Evolutionary conservation across 2,888 invertebrate genomes (phyloP).

Genomic region (Mythimna impura): DNA sequence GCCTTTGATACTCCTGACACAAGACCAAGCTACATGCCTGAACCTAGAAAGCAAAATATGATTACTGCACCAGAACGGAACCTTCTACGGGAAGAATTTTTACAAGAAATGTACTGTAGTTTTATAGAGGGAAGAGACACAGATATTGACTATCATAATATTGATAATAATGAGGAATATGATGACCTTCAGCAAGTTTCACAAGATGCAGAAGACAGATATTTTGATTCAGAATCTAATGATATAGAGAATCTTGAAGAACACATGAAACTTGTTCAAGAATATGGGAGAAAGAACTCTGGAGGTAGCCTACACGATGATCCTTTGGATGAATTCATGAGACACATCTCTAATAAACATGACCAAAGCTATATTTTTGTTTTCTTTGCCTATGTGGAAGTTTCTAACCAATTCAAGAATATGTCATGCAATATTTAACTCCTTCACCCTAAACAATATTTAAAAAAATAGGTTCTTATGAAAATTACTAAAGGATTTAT

Average conservation of each 20-base stretch:
- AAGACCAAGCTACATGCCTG: slow-evolving; percentile 74
- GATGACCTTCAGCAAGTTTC: slow-evolving; percentile 92
- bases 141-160: slow-evolving; percentile 95
- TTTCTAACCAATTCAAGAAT: not conserved
- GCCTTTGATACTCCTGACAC: slow-evolving; percentile 89
- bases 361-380: slow-evolving; percentile 38
- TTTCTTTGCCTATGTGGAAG: slow-evolving; percentile 22
- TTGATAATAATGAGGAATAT: slow-evolving; percentile 95
- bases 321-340: slow-evolving; percentile 94
- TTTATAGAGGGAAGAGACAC: slow-evolving; percentile 95
- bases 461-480: too few relatives aligned
- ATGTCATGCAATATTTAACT: too few relatives aligned
- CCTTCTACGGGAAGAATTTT: slow-evolving; percentile 94
- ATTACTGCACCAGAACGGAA: slow-evolving; percentile 91
- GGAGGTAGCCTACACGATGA: slow-evolving; percentile 86
- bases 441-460: too few relatives aligned
- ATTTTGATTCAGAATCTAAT: slow-evolving; percentile 96
- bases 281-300: slow-evolving; percentile 76
- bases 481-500: too few relatives aligned
- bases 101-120: slow-evolving; percentile 95
- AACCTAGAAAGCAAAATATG: slow-evolving; percentile 76
- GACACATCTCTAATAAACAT: slow-evolving; percentile 84
- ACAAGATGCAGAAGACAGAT: slow-evolving; percentile 96
- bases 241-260: slow-evolving; percentile 87
- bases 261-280: slow-evolving; percentile 82